phyloP scores from a whole-genome alignment of 2,888 invertebrate genomes.

The Rhodophaea formosa region DNA sequence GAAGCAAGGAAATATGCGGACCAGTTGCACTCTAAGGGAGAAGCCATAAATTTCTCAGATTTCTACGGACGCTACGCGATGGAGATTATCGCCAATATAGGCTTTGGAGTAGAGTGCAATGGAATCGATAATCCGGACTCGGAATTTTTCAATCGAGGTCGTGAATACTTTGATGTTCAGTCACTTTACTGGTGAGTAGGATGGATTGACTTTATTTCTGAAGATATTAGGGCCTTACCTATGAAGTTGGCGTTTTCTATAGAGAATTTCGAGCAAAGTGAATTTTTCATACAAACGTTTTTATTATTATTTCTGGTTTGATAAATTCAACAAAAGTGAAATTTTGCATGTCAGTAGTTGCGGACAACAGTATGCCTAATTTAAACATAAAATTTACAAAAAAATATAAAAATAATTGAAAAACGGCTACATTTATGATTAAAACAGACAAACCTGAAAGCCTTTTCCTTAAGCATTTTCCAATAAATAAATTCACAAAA shows the following conservation, averaged over 20 bases:
- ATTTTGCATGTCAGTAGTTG: no score
- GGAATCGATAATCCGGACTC: constrained; percentile 78
- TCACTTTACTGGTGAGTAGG: constrained; percentile 64
- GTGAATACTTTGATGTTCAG: constrained; percentile 66
- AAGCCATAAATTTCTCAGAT: constrained; percentile 76
- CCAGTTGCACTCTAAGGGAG: constrained; percentile 41
- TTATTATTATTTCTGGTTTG: no score
- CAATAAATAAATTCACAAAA: no score
- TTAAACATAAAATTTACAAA: no score
- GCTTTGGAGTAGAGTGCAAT: constrained; percentile 83
- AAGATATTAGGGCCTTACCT: background rate
- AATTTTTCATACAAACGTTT: no score
- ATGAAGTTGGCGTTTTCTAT: no score
- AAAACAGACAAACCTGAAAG: no score
- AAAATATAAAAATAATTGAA: no score
- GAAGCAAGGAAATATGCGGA: constrained; percentile 71
- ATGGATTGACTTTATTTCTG: background rate
- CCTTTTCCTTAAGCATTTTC: no score
- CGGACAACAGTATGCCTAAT: no score
- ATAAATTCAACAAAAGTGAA: background rate
- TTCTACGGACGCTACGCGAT: constrained; percentile 82
- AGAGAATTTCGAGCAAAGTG: no score
- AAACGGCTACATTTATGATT: no score
- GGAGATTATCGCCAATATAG: constrained; percentile 82
- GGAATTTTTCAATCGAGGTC: constrained; percentile 73